Evolutionary conservation across 2,888 invertebrate genomes (phyloP), one percentile per base, ranked within the genome.

Genomic region (Nysson spinosus): DNA sequence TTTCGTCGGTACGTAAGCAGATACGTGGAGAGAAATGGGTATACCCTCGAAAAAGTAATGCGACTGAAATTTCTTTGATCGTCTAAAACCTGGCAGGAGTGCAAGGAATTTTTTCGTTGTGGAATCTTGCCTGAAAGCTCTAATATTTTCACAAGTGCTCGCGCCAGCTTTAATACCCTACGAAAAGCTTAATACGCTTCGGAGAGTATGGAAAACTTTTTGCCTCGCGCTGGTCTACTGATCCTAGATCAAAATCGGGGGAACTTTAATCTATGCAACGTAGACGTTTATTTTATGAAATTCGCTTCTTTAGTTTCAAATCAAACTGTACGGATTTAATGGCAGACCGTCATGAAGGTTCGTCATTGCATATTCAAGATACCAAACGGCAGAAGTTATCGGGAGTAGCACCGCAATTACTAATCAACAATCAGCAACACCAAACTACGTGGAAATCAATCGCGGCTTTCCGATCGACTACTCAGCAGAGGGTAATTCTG

Each of bases 401-500:
- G 50, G 65, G 54, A 44, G 46, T 14, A 12, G 22, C 7, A 3
- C 14, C 42, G 65, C 47, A 57, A 65, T 65, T 57, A 65, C 57
- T 57, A 69, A 69, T 73, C 64, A 49, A 42, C 35, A 58, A 69
- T 43, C 69, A 35, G 61, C 35, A 66, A 37, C 49, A 37, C 39
- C 46, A 30, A 64, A 72, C 49, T 65, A 35, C 40, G 42, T 37
- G 32, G 52, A 56, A 44, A 75, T 71, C 72, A 72, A 73, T 73
- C 63, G 42, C 57, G 35, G 30, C 37, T 58, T 72, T 75, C 51
- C 58, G 50, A 40, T 35, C 49, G 49, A 51, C 16, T 54, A 49
- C 17, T 22, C 51, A 35, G 19, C n/a, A 32, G 28, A 14, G 22
- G 22, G 39, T 44, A 58, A 56, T 62, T 30, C 51, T 43, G 37